A percentile compares a stretch with the other conserved stretches of the same genome.
These are phyloP conservation scores for Rhodeus uyekii DNA, from an alignment of 2,797 vertebrate genomes.

Conservation along the genomic window DNA sequence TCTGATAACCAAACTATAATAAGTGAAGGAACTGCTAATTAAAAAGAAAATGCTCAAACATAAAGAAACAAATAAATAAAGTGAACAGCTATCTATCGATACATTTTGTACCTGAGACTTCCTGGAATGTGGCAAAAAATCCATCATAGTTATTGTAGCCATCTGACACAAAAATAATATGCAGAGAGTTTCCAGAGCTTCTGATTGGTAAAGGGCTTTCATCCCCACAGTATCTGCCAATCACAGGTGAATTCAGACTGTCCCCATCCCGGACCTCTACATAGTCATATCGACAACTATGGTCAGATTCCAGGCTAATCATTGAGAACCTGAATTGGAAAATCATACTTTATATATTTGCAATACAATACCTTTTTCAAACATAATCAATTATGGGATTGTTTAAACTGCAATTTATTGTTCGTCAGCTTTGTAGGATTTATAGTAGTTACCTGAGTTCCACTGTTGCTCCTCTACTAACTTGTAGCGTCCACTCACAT, in stretches of 20 bases:
- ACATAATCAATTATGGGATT: background rate
- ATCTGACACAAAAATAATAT: slow-evolving; percentile 86
- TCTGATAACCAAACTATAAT: slow-evolving; percentile 1
- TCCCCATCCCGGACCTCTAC: slow-evolving; percentile 87
- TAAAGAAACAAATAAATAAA: background rate
- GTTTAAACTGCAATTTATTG: background rate
- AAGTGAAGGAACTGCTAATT: background rate
- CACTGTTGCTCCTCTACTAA: slow-evolving; percentile 75
- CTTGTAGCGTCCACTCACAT: slow-evolving; percentile 88
- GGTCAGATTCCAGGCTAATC: slow-evolving; percentile 80
- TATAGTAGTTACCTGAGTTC: slow-evolving; percentile 80
- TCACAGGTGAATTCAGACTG: slow-evolving; percentile 76
- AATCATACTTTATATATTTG: background rate
- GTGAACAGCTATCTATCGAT: background rate
- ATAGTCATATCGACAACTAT: slow-evolving; percentile 87
- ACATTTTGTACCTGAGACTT: slow-evolving; percentile 80
- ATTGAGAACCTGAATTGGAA: slow-evolving; percentile 62
- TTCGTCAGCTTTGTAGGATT: background rate
- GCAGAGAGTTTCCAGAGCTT: slow-evolving; percentile 79
- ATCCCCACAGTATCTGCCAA: slow-evolving; percentile 88
- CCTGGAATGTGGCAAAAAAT: slow-evolving; percentile 86
- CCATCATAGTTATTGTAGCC: slow-evolving; percentile 93
- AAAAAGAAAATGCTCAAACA: background rate
- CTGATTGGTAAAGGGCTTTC: slow-evolving; percentile 79
- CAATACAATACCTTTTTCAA: background rate